A percentile compares a stretch with the other conserved stretches of the same genome.
Evolutionary conservation across 2,797 vertebrate genomes (phyloP).

Genomic region (Threskiornis aethiopicus): DNA sequence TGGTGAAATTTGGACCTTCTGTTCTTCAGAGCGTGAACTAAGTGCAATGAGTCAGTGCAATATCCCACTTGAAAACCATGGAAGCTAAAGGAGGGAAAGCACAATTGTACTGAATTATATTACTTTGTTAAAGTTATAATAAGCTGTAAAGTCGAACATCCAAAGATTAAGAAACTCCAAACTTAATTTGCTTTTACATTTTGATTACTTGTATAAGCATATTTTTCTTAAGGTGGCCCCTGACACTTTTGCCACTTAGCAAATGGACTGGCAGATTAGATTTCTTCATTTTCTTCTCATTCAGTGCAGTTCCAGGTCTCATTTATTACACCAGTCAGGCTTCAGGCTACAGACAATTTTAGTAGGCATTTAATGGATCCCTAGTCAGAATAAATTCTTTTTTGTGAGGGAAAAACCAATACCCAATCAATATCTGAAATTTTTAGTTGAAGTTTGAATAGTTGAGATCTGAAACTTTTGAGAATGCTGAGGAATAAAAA

Average conservation of each 20-base stretch:
- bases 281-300: not conserved
- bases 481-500: not conserved
- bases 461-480: not conserved
- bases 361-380: not conserved
- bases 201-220: not conserved
- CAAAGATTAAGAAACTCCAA: not conserved
- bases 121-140: not conserved
- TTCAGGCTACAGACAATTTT: not conserved
- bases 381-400: not conserved
- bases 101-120: not conserved
- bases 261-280: not conserved
- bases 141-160: not conserved
- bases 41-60: not conserved
- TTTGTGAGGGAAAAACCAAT: not conserved
- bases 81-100: not conserved
- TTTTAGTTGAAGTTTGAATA: not conserved
- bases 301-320: not conserved
- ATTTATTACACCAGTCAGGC: not conserved
- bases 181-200: not conserved
- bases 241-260: not conserved
- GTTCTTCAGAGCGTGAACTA: not conserved
- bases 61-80: accelerated
- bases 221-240: not conserved
- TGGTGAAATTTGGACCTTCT: not conserved
- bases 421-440: not conserved